A percentile compares a stretch with the other conserved stretches of the same genome.
phyloP scores from a whole-genome alignment of 2,797 vertebrate species.

The Paramormyrops hopkinsi region DNA sequence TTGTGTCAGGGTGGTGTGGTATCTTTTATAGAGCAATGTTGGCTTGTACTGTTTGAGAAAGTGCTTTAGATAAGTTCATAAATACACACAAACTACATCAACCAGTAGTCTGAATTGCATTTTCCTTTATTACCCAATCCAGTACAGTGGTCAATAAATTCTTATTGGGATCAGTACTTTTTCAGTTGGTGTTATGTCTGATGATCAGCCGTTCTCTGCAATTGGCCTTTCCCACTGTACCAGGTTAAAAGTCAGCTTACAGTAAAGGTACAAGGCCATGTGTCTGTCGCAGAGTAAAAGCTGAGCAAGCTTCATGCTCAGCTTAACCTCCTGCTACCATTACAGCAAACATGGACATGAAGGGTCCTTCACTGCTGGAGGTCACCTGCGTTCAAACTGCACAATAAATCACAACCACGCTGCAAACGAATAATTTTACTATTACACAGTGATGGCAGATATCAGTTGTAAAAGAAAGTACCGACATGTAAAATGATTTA shows the following conservation, averaged over 20 bases:
- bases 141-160: neutral
- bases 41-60: neutral
- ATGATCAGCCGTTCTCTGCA: neutral
- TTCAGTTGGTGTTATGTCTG: neutral
- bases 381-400: neutral
- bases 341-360: neutral
- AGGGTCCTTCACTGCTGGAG: neutral
- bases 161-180: neutral
- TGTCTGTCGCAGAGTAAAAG: neutral
- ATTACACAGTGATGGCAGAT: neutral
- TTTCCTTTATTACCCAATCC: neutral
- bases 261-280: neutral
- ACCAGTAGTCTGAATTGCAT: neutral
- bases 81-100: neutral
- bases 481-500: neutral
- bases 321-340: neutral
- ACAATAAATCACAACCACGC: neutral
- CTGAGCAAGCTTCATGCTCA: neutral
- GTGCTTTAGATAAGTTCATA: neutral
- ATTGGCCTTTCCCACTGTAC: neutral
- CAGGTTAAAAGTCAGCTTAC: neutral
- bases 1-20: neutral
- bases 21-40: neutral
- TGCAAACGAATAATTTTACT: neutral
- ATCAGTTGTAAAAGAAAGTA: neutral